Base-by-base conservation (phyloP, 1,140 invertebrate genomes). In the Piezodorus guildinii region DNA sequence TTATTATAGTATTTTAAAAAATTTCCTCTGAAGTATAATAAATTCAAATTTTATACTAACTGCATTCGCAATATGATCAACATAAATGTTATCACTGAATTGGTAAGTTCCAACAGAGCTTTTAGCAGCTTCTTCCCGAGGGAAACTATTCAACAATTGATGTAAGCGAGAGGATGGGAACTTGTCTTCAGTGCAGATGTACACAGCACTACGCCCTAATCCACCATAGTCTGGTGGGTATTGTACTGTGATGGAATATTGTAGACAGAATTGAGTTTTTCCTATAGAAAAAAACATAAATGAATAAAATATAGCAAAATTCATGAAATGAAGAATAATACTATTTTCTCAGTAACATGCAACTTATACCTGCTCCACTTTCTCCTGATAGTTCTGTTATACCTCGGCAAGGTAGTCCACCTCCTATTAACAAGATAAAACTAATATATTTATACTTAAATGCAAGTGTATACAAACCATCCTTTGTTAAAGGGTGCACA, bases 191-290 rank as follows among this genome's bases (percentile, higher is more conserved):
- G 88, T 90, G 68, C 82, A 86, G 65, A 92, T 84, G 69, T 86
- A 91, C 19, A 86, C 79, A 9, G 81, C 84, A 82, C 80, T 79
- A 70, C 75, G 74, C 60, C 71, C 71, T 43, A 80, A 69, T 44
- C 80, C 78, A 56, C 80, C 76, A 17, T 70, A 39, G 19, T 65
- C 51, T 51, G 52, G 49, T 17, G 80, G 76, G 62, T 81, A 72
- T 72, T 86, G 84, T n/a, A 78, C 78, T 60, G 76, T 78, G 8
- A 86, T 72, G 34, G 76, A 75, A 5, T 90, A 71, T 74, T 93
- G 89, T 27, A 95, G 72, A 68, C 84, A 87, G 16, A 94, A 70
- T 75, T 94, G 91, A 1, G 90, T 90, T 78, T 94, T 95, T 17
- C 52, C 52, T 56, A 14, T 4, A 6, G 3, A 56, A 56, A 23